Evolutionary conservation across 2,113 vertebrate genomes (phyloP), one percentile per base, ranked within the genome.

Genomic region (Corythoichthys haematopterus): DNA sequence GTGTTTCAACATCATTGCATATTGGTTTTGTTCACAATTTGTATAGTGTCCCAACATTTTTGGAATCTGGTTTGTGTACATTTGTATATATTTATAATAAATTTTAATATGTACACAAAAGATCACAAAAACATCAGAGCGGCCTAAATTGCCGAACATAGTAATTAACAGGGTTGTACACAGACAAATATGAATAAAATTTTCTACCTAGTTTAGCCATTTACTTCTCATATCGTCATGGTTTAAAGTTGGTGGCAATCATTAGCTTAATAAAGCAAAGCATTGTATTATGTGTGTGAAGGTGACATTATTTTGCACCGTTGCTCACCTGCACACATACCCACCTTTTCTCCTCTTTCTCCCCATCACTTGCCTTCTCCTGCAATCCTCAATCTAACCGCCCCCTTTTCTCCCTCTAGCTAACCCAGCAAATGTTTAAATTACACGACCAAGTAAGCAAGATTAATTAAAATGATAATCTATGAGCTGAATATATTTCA

Each of bases 381-480:
- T 70, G 70, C 68, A 67, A 70, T 66, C 71, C 75, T 67, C 80
- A 40, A 20, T 73, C 64, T 35, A 73, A 61, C 59, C 78, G 53
- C 68, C 71, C 72, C 73, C 65, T 56, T 68, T 69, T 59, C 62
- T 75, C 80, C 76, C 77, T 72, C 77, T 79, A 76, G 74, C 82
- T 82, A 83, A 87, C 78, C 85, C 77, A 80, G 87, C 82, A 86
- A 88, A 90, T 91, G 89, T 90, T 92, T 92, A 91, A 92, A 91
- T 91, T 92, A 89, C 89, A 91, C 88, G 86, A 89, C 82, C 89
- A 90, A 90, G 87, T 90, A 91, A 90, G 88, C 90, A 92, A 91
- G 88, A 91, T 91, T 91, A 91, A 92, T 91, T 91, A 90, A 90
- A 89, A 90, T 88, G 88, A 89, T 91, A 90, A 91, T 92, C 84